Evolutionary conservation across 2,797 vertebrate genomes (phyloP).

Genomic region (Gambelia wislizenii): DNA sequence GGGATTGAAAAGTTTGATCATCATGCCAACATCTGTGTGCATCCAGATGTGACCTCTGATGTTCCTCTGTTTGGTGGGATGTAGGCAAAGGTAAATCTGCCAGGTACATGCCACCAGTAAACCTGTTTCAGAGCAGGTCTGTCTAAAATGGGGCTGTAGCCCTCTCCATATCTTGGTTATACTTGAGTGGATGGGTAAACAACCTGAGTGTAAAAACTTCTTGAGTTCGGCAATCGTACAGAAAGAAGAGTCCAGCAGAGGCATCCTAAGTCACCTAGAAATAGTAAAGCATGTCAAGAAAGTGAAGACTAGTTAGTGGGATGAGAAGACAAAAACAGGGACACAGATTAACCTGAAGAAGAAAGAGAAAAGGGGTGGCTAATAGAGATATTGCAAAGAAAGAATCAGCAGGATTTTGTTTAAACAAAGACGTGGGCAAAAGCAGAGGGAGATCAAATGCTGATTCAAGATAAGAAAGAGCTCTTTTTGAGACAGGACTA

Average conservation of each 20-base stretch:
- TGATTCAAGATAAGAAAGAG: not conserved
- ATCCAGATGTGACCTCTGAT: not conserved
- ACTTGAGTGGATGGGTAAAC: not conserved
- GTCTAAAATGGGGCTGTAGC: not conserved
- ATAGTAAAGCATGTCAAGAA: not conserved
- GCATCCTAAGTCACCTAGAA: not conserved
- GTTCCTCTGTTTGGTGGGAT: not conserved
- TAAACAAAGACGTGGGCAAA: not conserved
- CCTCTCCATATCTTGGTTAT: not conserved
- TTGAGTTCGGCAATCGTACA: not conserved
- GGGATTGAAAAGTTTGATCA: not conserved
- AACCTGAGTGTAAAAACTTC: not conserved
- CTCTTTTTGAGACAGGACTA: not conserved
- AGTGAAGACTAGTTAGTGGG: not conserved
- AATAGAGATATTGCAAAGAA: not conserved
- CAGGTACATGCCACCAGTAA: not conserved
- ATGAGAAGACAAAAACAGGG: not conserved
- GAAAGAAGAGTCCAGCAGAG: not conserved
- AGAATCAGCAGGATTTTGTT: not conserved
- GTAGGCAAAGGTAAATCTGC: not conserved
- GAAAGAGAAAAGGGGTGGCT: not conserved
- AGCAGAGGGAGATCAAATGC: not conserved
- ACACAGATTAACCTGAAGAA: not conserved
- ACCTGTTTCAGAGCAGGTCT: not conserved
- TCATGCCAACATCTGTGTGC: not conserved